Evolutionary conservation across 92 coral and sea anemone species (phyloP).

Genomic region (Umimayanthus kanabou): DNA sequence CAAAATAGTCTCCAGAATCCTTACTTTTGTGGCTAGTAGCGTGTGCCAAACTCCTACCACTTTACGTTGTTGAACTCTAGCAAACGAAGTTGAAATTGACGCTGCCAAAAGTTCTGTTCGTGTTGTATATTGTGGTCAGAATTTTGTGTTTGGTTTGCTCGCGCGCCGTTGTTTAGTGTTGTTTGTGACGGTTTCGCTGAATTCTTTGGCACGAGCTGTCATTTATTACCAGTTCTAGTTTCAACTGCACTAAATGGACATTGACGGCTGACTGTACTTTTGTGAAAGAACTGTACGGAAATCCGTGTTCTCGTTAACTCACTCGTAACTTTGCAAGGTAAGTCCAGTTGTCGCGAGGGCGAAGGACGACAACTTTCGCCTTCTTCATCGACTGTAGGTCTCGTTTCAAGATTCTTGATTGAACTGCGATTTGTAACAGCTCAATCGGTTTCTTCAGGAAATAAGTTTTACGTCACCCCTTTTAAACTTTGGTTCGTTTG

Average conservation of each 20-base stretch:
- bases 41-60: neutral
- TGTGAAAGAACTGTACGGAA: slow-evolving; percentile 15
- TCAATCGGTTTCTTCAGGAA: slow-evolving; percentile 13
- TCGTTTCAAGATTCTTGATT: neutral
- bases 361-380: slow-evolving; percentile 18
- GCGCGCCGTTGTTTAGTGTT: slow-evolving; percentile 26
- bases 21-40: slow-evolving; percentile 9
- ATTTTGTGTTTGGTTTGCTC: slow-evolving; percentile 30
- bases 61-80: neutral
- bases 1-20: slow-evolving; percentile 1
- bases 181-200: slow-evolving; percentile 36
- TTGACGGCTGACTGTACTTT: slow-evolving; percentile 20
- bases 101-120: slow-evolving; percentile 25
- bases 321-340: slow-evolving; percentile 5
- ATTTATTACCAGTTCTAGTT: slow-evolving; percentile 10
- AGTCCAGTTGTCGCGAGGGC: slow-evolving; percentile 1
- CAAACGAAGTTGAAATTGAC: slow-evolving; percentile 15
- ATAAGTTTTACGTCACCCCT: slow-evolving; percentile 13
- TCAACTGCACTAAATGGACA: slow-evolving; percentile 2
- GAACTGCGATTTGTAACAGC: slow-evolving; percentile 13
- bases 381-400: slow-evolving; percentile 8
- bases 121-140: slow-evolving; percentile 33
- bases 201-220: slow-evolving; percentile 35
- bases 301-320: slow-evolving; percentile 3
- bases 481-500: slow-evolving; percentile 33